Conservation (phyloP, 2,797 vertebrate genomes). For the Chelon labrosus region DNA sequence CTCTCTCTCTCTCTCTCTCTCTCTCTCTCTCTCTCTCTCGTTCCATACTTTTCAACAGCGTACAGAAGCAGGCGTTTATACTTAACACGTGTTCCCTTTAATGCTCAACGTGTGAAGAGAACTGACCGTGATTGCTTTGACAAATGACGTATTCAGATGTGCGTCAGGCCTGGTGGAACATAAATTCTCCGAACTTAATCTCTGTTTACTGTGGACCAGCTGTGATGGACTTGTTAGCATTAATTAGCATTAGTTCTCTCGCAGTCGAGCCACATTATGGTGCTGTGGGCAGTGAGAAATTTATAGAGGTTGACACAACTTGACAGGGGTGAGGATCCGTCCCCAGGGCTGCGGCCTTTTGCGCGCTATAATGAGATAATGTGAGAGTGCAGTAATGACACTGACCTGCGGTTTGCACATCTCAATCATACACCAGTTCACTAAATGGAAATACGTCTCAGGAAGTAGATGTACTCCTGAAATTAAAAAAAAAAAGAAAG, state of each 20-base stretch:
- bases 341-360: slow-evolving; percentile 57
- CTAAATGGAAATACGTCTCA: slow-evolving; percentile 15
- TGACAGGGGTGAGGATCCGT: slow-evolving; percentile 66
- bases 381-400: slow-evolving; percentile 49
- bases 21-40: not conserved
- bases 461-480: not conserved
- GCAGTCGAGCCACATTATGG: slow-evolving; percentile 43
- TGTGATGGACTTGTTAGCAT: slow-evolving; percentile 70
- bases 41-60: slow-evolving; percentile 58
- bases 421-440: slow-evolving; percentile 20
- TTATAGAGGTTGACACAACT: slow-evolving; percentile 71
- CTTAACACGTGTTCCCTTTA: slow-evolving; percentile 64
- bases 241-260: slow-evolving; percentile 75
- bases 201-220: slow-evolving; percentile 57
- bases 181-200: slow-evolving; percentile 50
- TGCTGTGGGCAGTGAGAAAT: slow-evolving; percentile 57
- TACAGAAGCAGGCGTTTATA: slow-evolving; percentile 57
- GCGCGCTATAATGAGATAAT: slow-evolving; percentile 59
- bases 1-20: not conserved
- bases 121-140: slow-evolving; percentile 54
- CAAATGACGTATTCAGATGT: slow-evolving; percentile 68
- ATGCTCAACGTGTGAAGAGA: slow-evolving; percentile 51
- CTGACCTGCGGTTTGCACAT: slow-evolving; percentile 47
- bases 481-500: not conserved
- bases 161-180: slow-evolving; percentile 26